Conservation (phyloP, 92 coral and sea anemone species). For the Porites rus region DNA sequence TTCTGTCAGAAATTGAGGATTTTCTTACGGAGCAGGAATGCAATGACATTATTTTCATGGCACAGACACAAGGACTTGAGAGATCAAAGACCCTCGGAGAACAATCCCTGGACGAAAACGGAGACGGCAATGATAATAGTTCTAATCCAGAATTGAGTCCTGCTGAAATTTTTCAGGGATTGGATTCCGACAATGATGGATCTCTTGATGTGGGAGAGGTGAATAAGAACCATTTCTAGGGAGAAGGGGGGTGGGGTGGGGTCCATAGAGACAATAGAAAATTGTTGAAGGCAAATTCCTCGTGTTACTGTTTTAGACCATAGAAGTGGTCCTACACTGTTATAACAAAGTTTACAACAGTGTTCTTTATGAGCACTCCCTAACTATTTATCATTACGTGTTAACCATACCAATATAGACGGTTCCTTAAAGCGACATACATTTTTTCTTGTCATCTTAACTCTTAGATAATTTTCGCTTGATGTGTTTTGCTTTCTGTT, state of each 20-base stretch:
- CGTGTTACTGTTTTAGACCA: too few relatives aligned
- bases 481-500: neutral
- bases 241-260: too few relatives aligned
- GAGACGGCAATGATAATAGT: conserved; percentile 19
- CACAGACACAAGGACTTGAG: conserved; percentile 82
- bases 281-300: too few relatives aligned
- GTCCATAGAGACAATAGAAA: too few relatives aligned
- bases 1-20: conserved; percentile 76
- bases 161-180: conserved; percentile 37
- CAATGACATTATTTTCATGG: conserved; percentile 85
- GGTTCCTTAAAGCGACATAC: too few relatives aligned
- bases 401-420: too few relatives aligned
- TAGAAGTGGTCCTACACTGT: too few relatives aligned
- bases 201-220: conserved; percentile 73
- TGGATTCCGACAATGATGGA: conserved; percentile 65
- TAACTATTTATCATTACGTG: too few relatives aligned
- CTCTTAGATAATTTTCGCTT: neutral
- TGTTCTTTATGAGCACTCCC: too few relatives aligned
- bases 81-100: conserved; percentile 72
- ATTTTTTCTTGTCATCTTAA: too few relatives aligned
- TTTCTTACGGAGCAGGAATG: conserved; percentile 89
- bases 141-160: conserved; percentile 13
- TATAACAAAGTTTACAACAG: too few relatives aligned
- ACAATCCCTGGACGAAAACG: neutral
- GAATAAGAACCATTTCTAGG: neutral